These are phyloP conservation scores for Papilio xuthus DNA, from an alignment of 1,140 invertebrate genomes.

Conservation along the genomic window DNA sequence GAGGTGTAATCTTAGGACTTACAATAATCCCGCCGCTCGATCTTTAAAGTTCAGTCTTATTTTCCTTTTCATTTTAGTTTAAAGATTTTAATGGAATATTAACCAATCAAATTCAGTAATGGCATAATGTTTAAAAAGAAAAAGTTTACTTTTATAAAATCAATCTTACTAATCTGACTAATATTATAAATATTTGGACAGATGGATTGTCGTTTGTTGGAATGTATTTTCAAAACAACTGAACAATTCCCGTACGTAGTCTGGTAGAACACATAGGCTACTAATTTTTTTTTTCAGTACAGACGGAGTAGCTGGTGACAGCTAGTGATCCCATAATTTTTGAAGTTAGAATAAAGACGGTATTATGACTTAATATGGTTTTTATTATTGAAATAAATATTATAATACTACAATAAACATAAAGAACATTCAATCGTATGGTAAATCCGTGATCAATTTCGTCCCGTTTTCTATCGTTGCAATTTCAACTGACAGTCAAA, in stretches of 20 bases:
- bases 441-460: slow-evolving; percentile 59
- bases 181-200: background rate
- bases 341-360: background rate
- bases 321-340: no score
- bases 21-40: slow-evolving; percentile 31
- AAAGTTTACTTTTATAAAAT: no score
- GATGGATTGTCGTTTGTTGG: background rate
- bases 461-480: slow-evolving; percentile 64
- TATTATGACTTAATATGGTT: no score
- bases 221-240: background rate
- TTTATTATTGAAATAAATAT: no score
- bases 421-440: background rate
- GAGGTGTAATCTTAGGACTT: slow-evolving; percentile 38
- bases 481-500: slow-evolving; percentile 63
- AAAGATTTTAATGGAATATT: background rate
- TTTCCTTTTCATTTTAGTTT: slow-evolving; percentile 15
- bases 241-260: background rate
- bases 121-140: background rate
- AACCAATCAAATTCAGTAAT: background rate
- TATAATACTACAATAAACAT: no score
- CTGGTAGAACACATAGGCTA: no score
- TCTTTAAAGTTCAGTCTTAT: slow-evolving; percentile 20
- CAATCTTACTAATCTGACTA: no score
- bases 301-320: no score
- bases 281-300: no score